Evolutionary conservation across 2,888 invertebrate genomes (phyloP).

Genomic region (Drosophila antonietae): DNA sequence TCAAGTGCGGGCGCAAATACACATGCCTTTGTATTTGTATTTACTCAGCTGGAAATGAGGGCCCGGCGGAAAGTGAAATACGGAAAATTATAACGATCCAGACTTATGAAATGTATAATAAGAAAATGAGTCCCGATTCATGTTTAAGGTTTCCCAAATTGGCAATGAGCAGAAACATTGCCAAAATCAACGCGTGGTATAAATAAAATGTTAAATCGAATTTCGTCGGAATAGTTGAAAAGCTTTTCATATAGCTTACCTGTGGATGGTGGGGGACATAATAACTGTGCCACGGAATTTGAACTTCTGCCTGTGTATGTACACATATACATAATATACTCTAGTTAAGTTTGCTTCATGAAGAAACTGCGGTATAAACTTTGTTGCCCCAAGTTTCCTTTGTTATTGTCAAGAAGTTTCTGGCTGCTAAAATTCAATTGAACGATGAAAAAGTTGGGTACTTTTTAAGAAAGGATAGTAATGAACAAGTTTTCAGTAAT

Average conservation of each 20-base stretch:
- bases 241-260: conserved; percentile 5
- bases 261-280: not conserved
- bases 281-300: not conserved
- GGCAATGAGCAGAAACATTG: not conserved
- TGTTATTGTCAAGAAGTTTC: conserved; percentile 11
- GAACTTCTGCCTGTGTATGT: not conserved
- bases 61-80: not conserved
- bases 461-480: not conserved
- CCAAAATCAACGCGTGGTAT: not conserved
- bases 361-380: conserved; percentile 4
- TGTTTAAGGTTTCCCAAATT: not conserved
- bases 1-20: conserved; percentile 10
- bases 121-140: not conserved
- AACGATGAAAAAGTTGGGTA: not conserved
- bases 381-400: conserved; percentile 9
- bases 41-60: conserved; percentile 13
- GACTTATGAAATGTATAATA: not conserved
- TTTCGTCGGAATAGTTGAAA: conserved; percentile 16
- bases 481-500: not conserved
- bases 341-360: not conserved
- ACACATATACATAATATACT: conserved; percentile 1
- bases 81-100: not conserved
- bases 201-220: conserved; percentile 8
- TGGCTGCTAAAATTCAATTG: conserved; percentile 7
- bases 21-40: conserved; percentile 17